A percentile compares a stretch with the other conserved stretches of the same genome.
Evolutionary conservation across 2,113 vertebrate genomes (phyloP).

Genomic region (Barnardius zonarius): DNA sequence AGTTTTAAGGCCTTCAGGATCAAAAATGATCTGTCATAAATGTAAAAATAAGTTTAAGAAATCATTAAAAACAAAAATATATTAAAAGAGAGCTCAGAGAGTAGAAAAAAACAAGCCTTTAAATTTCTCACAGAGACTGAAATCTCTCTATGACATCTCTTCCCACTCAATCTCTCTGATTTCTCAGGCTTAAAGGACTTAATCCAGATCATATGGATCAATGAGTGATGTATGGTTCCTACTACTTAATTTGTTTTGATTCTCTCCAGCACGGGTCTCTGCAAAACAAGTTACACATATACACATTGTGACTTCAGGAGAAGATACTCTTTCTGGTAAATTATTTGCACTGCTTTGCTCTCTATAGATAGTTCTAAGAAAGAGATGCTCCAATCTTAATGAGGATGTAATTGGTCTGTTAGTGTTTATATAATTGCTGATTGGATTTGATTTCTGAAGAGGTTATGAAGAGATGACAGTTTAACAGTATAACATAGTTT

Average conservation of each 20-base stretch:
- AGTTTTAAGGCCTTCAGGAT: conserved; percentile 15
- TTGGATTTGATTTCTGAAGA: background rate
- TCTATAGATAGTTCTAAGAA: background rate
- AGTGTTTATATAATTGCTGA: background rate
- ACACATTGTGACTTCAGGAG: background rate
- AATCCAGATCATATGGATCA: background rate
- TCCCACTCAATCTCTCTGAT: background rate
- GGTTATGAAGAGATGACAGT: background rate
- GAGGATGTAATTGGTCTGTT: background rate
- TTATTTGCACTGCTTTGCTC: background rate
- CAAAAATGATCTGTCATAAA: background rate
- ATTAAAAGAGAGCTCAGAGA: background rate
- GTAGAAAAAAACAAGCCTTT: background rate
- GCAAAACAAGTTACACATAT: background rate
- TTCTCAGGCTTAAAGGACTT: background rate
- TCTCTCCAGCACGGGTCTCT: background rate
- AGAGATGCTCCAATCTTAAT: background rate
- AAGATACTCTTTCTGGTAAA: background rate
- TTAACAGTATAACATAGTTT: background rate
- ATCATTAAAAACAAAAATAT: background rate
- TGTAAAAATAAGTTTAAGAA: background rate
- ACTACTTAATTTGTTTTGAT: background rate
- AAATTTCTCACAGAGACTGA: background rate
- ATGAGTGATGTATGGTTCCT: background rate
- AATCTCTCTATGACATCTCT: background rate